Percentiles rank a stretch among this genome's conserved stretches.
phyloP scores from a whole-genome alignment of 2,113 vertebrate species.

The Conger conger region DNA sequence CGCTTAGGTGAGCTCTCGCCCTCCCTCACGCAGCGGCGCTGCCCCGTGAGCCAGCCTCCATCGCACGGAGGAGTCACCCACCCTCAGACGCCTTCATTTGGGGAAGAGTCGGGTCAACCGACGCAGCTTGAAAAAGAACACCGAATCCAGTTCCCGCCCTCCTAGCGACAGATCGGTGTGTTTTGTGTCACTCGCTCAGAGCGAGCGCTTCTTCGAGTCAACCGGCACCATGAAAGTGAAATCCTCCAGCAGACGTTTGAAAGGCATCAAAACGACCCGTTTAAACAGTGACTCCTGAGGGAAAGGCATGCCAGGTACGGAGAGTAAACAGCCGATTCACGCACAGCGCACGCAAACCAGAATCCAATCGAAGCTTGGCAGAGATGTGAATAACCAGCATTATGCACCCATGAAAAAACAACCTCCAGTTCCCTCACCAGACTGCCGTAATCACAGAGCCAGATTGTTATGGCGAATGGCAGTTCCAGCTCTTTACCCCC shows the following conservation, averaged over 20 bases:
- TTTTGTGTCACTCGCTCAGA: not conserved
- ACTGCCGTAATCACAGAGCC: too few relatives aligned
- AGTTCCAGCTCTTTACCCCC: not conserved
- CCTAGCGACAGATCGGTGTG: not conserved
- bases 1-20: not conserved
- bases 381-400: not conserved
- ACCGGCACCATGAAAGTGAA: not conserved
- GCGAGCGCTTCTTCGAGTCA: not conserved
- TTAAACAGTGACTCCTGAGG: not conserved
- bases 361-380: not conserved
- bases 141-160: not conserved
- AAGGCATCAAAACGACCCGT: not conserved
- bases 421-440: too few relatives aligned
- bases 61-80: too few relatives aligned
- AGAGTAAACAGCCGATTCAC: not conserved
- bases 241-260: not conserved
- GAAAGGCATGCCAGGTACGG: not conserved
- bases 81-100: not conserved
- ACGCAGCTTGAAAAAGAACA: not conserved
- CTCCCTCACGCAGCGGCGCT: not conserved
- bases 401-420: too few relatives aligned
- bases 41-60: not conserved
- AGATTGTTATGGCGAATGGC: not conserved
- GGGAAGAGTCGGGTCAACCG: not conserved
- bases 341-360: not conserved